These are phyloP conservation scores for Blastobasis adustella DNA, from an alignment of 2,888 invertebrate species.

Conservation along the genomic window DNA sequence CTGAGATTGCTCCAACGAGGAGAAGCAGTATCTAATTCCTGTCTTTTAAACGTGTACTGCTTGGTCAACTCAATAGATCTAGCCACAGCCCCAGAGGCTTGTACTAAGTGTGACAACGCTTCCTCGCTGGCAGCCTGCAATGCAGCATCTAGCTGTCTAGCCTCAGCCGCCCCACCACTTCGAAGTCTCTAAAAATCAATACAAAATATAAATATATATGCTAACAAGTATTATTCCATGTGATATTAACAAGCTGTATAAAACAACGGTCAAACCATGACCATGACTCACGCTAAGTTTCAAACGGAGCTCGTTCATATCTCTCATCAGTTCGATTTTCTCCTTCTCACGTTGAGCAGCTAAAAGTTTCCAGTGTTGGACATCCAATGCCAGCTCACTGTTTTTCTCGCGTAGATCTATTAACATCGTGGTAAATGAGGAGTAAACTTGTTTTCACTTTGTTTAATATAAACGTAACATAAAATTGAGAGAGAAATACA, in stretches of 20 bases:
- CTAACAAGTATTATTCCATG: no score
- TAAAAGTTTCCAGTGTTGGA: conserved; percentile 58
- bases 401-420: conserved; percentile 47
- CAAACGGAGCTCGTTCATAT: conserved; percentile 55
- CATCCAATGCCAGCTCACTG: conserved; percentile 52
- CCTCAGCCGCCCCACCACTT: conserved; percentile 40
- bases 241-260: no score
- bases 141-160: conserved; percentile 42
- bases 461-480: no score
- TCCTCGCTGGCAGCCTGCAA: conserved; percentile 47
- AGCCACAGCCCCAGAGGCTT: conserved; percentile 50
- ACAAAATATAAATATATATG: not conserved
- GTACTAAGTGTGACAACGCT: conserved; percentile 46
- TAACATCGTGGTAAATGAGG: no score
- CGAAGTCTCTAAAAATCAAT: conserved; percentile 35
- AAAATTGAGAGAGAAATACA: no score
- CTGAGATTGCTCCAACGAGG: conserved; percentile 49
- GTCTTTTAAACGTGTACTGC: conserved; percentile 33
- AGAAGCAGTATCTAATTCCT: conserved; percentile 15
- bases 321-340: conserved; percentile 55
- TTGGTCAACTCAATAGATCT: conserved; percentile 45
- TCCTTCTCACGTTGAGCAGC: conserved; percentile 54
- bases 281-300: conserved; percentile 51
- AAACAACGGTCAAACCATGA: no score
- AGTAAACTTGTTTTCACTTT: no score